Base-by-base conservation (phyloP, 2,888 invertebrate genomes). In the Drosophila antonietae region DNA sequence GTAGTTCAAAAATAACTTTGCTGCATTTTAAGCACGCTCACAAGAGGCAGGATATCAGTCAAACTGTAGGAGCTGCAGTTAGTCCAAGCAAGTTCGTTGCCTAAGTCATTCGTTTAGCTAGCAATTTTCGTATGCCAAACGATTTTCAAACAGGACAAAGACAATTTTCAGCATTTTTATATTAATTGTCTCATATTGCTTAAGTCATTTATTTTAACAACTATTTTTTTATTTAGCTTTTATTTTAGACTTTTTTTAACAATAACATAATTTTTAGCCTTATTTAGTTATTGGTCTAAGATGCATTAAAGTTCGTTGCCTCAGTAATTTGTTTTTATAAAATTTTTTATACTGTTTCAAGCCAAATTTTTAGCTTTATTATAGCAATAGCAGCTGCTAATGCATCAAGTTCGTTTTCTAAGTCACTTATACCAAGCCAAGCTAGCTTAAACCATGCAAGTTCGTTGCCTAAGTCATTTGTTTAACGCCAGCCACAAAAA, bases 261-360 rank as follows among this genome's bases (percentile, higher is more conserved):
- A 39, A 39, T 15, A 15, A 6, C 15, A 39, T 7, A 2, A 15
- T 14, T 37, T 37, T 37, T 8, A 2, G 47, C 15, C 47, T 47
- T 47, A 3, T 39, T 28, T 6, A 23, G 53, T 3, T 35, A 35
- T 15, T 35, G 14, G 20, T 20, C 20, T 14, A 3, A 28, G 2
- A 5, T 15, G 15, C 23, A 73, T 71, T 31, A 73, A 73, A 82
- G 80, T 76, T 84, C 72, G 85, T 73, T 80, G 88, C 67, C 78
- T 73, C 75, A 85, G 75, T 85, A 71, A 67, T 80, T 78, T 43
- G 66, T 52, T 58, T 37, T 56, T 58, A 47, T 47, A 23, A 14
- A 2, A 23, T 23, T 20, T 20, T 46, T 12, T 14, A 20, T 23
- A 15, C 31, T 14, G 9, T n/a, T 14, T 9, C 9, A 8, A 3